Conservation (phyloP, 1,140 invertebrate genomes). For the Druon quercuslanigerum region DNA sequence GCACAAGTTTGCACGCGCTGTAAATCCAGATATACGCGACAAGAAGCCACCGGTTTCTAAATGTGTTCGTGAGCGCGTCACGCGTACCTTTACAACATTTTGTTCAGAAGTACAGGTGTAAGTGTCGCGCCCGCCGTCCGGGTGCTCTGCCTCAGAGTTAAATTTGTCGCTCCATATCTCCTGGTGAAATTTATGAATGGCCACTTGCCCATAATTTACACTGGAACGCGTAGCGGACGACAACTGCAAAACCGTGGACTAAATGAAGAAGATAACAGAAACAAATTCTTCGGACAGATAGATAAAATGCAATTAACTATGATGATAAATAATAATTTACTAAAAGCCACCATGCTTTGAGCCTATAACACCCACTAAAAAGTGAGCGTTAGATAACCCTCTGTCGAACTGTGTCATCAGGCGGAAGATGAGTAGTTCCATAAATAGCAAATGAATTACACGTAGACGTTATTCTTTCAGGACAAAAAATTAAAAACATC, state of each 20-base stretch:
- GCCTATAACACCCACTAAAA: too few species aligned
- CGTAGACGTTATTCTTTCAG: too few species aligned
- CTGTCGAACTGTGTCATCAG: not conserved
- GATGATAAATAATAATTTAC: not conserved
- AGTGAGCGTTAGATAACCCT: too few species aligned
- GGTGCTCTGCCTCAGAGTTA: slow-evolving; percentile 56
- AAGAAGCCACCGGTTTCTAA: slow-evolving; percentile 14
- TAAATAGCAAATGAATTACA: too few species aligned
- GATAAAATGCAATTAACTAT: slow-evolving; percentile 2
- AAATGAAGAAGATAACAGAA: not conserved
- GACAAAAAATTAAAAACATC: too few species aligned
- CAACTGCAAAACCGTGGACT: slow-evolving; percentile 3
- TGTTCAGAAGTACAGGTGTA: slow-evolving; percentile 1
- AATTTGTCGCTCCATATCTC: slow-evolving; percentile 67
- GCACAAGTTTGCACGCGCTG: slow-evolving; percentile 18
- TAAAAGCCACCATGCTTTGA: too few species aligned
- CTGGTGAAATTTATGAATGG: slow-evolving; percentile 62
- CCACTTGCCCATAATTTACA: slow-evolving; percentile 61
- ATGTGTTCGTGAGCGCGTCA: slow-evolving; percentile 34
- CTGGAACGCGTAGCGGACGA: slow-evolving; percentile 56
- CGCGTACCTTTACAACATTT: slow-evolving; percentile 13
- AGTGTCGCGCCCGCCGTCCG: slow-evolving; percentile 34
- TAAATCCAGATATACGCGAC: slow-evolving; percentile 30
- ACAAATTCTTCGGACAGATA: not conserved
- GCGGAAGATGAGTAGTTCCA: too few species aligned